Evolutionary conservation across 2,888 invertebrate species (phyloP).

Genomic region (Germaria angustata): DNA sequence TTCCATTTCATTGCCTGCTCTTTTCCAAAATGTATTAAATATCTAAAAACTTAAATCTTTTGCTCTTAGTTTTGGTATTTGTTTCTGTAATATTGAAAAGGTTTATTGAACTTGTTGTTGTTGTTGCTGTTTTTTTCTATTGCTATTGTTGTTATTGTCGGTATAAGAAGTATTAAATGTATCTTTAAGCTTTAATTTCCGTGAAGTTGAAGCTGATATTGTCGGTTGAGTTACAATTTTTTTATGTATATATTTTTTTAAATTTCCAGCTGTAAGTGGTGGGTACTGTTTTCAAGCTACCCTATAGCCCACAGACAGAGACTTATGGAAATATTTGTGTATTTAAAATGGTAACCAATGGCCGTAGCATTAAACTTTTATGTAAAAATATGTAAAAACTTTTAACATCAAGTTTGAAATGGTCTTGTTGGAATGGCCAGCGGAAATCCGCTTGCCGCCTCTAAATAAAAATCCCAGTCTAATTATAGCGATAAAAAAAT

Average conservation of each 20-base stretch:
- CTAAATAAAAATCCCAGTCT: too few species aligned
- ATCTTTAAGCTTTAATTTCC: slow-evolving; percentile 56
- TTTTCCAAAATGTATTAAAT: slow-evolving; percentile 14
- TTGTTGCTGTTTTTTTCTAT: slow-evolving; percentile 23
- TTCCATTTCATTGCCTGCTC: background rate
- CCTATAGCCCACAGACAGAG: background rate
- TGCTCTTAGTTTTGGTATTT: slow-evolving; percentile 26
- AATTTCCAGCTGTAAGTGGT: background rate
- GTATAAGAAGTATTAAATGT: slow-evolving; percentile 11
- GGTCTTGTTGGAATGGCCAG: too few species aligned
- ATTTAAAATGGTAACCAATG: too few species aligned
- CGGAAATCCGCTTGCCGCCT: too few species aligned
- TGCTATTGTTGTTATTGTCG: slow-evolving; percentile 22
- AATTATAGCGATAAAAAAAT: too few species aligned
- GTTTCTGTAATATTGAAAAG: slow-evolving; percentile 4
- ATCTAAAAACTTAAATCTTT: slow-evolving; percentile 49
- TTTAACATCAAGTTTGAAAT: too few species aligned
- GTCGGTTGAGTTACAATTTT: background rate
- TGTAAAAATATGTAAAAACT: too few species aligned
- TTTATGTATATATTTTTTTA: background rate
- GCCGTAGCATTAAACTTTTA: too few species aligned
- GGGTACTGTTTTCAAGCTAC: slow-evolving; percentile 1
- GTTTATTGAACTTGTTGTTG: slow-evolving; percentile 48
- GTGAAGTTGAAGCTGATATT: slow-evolving; percentile 25
- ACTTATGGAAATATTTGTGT: too few species aligned